Base-by-base conservation (phyloP, 35 echinoderm and acorn worm genomes). In the Hemicentrotus pulcherrimus region DNA sequence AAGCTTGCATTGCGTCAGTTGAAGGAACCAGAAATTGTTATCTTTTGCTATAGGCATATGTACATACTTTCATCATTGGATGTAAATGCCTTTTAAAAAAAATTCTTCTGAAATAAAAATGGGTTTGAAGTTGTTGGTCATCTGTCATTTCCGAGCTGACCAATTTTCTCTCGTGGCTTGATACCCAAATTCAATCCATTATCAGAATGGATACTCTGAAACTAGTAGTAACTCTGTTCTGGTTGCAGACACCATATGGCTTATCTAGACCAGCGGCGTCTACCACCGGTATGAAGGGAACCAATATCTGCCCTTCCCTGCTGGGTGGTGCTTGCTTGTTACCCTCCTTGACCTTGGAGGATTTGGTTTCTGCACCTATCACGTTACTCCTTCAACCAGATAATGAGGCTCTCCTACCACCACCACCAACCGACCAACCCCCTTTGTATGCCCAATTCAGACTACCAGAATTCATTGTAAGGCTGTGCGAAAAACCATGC, bases 341-440 rank as follows among this genome's bases (percentile, higher is more conserved):
- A 78, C 65, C 65, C 65, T 78, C 65, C 65, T 78, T 78, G 65
- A 78, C 65, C 65, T 78, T 78, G 65, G 65, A 30, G 28, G 65
- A 4, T 78, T 78, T 78, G 65, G 65, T 78, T 78, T 78, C 65
- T 78, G 65, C 65, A 78, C 65, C 65, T 78, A 78, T 78, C 65
- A 78, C 65, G 65, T 78, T 78, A 78, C 65, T 18, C 65, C 65
- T 78, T 78, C 65, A n/a, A 78, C 65, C 65, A 78, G 65, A 78
- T 78, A 78, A 78, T 78, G 65, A 78, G 65, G 65, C 24, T 7
- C 65, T 78, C 19, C 65, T 78, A n/a, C 65, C 65, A n/a, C 65
- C 65, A 78, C 24, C n/a, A n/a, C n/a, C n/a, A n/a, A n/a, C n/a
- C 19, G 65, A 78, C 65, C 35, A 41, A 41, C 65, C 65, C 65